Evolutionary conservation across 2,113 vertebrate species (phyloP).

Genomic region (Anhinga rufa): DNA sequence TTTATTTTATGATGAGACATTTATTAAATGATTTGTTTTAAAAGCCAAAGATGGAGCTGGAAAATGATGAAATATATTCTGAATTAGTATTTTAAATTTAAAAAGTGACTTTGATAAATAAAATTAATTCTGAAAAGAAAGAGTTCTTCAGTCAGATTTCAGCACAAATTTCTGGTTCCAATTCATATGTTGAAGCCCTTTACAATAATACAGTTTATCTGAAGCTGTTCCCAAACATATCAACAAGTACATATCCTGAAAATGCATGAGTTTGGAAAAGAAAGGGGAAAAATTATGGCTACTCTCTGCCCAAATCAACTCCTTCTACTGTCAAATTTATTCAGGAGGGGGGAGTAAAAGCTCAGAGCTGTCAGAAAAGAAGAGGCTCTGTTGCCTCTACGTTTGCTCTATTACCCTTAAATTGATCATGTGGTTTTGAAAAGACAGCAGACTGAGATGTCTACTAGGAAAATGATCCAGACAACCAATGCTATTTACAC

Average conservation of each 20-base stretch:
- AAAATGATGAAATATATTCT: background rate
- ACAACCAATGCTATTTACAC: background rate
- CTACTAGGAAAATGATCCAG: background rate
- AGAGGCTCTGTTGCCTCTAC: background rate
- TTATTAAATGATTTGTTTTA: background rate
- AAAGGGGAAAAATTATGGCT: background rate
- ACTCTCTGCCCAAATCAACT: background rate
- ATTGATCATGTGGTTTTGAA: background rate
- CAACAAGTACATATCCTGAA: background rate
- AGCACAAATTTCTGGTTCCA: background rate
- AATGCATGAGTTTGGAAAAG: background rate
- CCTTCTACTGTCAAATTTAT: background rate
- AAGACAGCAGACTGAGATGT: background rate
- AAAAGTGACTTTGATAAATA: background rate
- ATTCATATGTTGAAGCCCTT: background rate
- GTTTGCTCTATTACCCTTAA: background rate
- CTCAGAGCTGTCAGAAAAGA: background rate
- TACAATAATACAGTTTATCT: background rate
- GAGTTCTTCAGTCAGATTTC: background rate
- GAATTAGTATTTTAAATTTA: background rate
- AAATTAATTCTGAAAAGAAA: background rate
- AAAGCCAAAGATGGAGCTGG: background rate
- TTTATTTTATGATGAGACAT: background rate
- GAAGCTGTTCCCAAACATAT: background rate
- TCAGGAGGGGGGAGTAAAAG: background rate